These are phyloP conservation scores for Drosophila funebris DNA, from an alignment of 1,140 invertebrate species.

Conservation along the genomic window DNA sequence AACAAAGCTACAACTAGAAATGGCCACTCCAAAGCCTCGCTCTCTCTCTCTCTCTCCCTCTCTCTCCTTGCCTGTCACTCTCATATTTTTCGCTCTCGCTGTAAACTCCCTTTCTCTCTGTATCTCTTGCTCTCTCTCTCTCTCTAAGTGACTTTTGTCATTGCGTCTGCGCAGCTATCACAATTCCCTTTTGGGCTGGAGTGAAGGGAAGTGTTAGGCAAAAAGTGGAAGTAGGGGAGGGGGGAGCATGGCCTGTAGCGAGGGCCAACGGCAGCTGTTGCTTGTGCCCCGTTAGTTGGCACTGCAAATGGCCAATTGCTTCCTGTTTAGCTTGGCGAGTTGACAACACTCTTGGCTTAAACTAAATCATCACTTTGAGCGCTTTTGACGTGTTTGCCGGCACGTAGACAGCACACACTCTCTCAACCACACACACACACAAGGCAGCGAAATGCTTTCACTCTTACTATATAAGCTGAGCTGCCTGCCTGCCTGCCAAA, in stretches of 20 bases:
- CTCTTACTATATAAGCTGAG: conserved; percentile 65
- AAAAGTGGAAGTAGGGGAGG: neutral
- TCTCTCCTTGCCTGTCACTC: neutral
- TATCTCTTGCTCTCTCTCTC: neutral
- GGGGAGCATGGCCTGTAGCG: neutral
- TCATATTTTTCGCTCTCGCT: neutral
- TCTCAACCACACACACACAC: neutral
- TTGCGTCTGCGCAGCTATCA: conserved; percentile 22
- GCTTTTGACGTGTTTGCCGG: conserved; percentile 67
- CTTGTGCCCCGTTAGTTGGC: conserved; percentile 48
- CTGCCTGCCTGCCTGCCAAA: conserved; percentile 8
- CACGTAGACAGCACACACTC: conserved; percentile 56
- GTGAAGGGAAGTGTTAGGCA: neutral
- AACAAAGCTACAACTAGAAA: conserved; percentile 37
- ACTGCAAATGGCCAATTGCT: conserved; percentile 48
- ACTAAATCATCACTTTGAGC: conserved; percentile 21
- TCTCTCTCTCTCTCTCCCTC: neutral
- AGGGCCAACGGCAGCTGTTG: conserved; percentile 3
- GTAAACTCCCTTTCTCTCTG: conserved; percentile 1
- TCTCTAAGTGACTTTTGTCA: neutral
- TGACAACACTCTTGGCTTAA: conserved; percentile 15
- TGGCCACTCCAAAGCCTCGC: conserved; percentile 29
- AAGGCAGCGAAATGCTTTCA: conserved; percentile 71
- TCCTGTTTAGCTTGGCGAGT: conserved; percentile 49
- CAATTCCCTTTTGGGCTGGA: conserved; percentile 39